Base-by-base conservation (phyloP, 1,140 invertebrate species). In the Bombus pascuorum region DNA sequence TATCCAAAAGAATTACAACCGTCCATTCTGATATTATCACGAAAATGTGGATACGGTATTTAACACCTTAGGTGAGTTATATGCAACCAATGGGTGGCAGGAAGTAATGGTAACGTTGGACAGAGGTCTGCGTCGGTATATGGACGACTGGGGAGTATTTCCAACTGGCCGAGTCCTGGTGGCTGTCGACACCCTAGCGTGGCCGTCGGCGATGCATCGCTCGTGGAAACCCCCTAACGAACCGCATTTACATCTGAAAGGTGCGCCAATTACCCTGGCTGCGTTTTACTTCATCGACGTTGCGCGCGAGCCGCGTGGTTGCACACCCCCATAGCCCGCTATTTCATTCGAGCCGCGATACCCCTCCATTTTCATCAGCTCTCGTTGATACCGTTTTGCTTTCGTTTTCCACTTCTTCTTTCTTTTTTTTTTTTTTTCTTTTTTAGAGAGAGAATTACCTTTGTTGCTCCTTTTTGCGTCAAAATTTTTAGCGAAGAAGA, bases 171-270 rank as follows among this genome's bases (percentile, higher is more conserved):
- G 82, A 79, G 74, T 87, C 82, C 83, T 53, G 70, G 80, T 82
- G 73, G 57, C 44, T 85, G 76, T 78, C 84, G 70, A 82, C 81
- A 73, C 83, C 75, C 66, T 57, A 44, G 72, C 68, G 47, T 83
- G 77, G 75, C 86, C 81, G 85, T 87, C 77, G 88, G 83, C 85
- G 83, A 83, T 89, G 91, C 88, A 88, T 90, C 87, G 86, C 81
- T 77, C 75, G 82, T 91, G 80, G 87, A 85, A 87, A 86, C 89
- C 90, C 91, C 85, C 92, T 93, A 93, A 93, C 92, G 92, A 93
- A 93, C 92, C 93, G 88, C 92, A 93, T 93, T 93, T 93, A 93
- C 93, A 93, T 93, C 90, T 93, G 93, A 93, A 93, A 93, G 93
- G 92, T 91, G 86, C 86, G 88, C 91, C 93, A 93, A 93, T 93